A percentile compares a stretch with the other conserved stretches of the same genome.
These are phyloP conservation scores for Crossaster papposus DNA, from an alignment of 53 echinoderm and acorn worm species.

Conservation along the genomic window DNA sequence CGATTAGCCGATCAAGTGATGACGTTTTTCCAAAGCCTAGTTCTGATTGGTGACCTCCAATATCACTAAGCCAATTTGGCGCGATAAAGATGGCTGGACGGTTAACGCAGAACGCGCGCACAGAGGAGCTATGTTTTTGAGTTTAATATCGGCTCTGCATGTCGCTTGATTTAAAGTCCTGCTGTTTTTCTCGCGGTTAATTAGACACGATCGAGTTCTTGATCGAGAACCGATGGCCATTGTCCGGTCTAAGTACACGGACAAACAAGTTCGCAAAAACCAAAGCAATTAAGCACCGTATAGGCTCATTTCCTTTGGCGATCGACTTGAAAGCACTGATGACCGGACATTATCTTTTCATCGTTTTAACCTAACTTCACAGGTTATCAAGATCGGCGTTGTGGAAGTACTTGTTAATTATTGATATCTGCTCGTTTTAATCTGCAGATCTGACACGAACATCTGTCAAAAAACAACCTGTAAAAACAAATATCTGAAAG, in stretches of 20 bases:
- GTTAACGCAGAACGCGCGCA: too few relatives aligned
- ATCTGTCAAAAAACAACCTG: not conserved
- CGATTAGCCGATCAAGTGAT: too few relatives aligned
- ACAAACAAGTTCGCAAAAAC: not conserved
- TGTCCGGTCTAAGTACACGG: not conserved
- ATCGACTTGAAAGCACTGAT: not conserved
- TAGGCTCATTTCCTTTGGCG: slow-evolving; percentile 3
- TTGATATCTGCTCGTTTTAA: not conserved
- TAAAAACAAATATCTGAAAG: too few relatives aligned
- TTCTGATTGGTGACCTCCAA: too few relatives aligned
- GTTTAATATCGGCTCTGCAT: not conserved
- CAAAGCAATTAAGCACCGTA: not conserved
- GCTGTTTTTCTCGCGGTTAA: not conserved
- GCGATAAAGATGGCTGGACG: too few relatives aligned
- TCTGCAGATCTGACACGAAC: not conserved
- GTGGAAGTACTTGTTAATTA: not conserved
- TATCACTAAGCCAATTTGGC: too few relatives aligned
- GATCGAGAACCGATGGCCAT: not conserved
- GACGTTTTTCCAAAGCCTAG: too few relatives aligned
- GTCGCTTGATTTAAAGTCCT: not conserved
- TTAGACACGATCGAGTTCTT: not conserved
- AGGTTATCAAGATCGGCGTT: not conserved
- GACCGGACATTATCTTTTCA: not conserved
- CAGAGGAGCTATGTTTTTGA: not conserved
- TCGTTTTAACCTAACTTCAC: not conserved